phyloP scores from a whole-genome alignment of 2,797 vertebrate genomes.

The Thalassophryne amazonica region DNA sequence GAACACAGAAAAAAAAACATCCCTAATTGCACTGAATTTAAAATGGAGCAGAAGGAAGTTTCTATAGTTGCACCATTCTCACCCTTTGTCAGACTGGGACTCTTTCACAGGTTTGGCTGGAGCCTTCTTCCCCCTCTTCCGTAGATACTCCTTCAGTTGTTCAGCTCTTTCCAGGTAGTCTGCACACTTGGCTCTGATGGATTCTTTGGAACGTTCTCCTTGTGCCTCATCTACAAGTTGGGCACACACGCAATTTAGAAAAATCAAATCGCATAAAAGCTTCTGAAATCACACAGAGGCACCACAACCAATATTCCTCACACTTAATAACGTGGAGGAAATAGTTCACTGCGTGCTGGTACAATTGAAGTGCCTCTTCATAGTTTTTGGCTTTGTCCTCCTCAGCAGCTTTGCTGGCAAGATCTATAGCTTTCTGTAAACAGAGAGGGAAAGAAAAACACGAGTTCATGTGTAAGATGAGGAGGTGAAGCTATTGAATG shows the following conservation, averaged over 20 bases:
- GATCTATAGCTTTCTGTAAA: constrained; percentile 92
- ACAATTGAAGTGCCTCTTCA: constrained; percentile 87
- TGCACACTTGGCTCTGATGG: constrained; percentile 87
- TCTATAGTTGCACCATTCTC: constrained; percentile 31
- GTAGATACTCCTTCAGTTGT: constrained; percentile 90
- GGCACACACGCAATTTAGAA: no score
- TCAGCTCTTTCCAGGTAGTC: constrained; percentile 94
- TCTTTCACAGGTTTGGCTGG: constrained; percentile 89
- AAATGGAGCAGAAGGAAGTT: background rate
- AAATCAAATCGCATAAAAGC: background rate
- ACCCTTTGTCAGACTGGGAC: constrained; percentile 89
- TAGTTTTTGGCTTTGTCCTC: constrained; percentile 95
- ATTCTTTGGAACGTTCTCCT: constrained; percentile 86
- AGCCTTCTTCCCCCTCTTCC: constrained; percentile 81
- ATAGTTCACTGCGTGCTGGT: constrained; percentile 88
- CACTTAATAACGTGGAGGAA: constrained; percentile 93
- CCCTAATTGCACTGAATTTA: background rate
- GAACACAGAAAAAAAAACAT: background rate
- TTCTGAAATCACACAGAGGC: background rate
- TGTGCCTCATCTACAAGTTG: constrained; percentile 85
- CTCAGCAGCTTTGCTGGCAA: constrained; percentile 88
- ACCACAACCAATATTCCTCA: constrained; percentile 52
- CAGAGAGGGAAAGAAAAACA: background rate
- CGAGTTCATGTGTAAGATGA: no score
- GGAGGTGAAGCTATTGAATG: no score